Evolutionary conservation across 2,113 vertebrate genomes (phyloP).

Genomic region (Albula glossodonta): DNA sequence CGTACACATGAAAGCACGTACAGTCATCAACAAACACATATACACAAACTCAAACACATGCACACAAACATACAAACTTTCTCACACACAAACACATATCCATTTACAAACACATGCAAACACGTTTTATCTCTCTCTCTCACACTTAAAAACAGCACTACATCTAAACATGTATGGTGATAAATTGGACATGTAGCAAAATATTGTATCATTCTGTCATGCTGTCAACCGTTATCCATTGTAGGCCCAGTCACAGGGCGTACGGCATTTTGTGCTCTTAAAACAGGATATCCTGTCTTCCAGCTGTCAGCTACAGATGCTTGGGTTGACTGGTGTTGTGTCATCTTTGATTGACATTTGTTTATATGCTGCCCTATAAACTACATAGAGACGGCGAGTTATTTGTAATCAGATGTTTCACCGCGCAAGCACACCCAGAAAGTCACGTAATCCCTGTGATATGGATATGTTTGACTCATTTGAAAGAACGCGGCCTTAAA

Average conservation of each 20-base stretch:
- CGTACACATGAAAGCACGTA: not conserved
- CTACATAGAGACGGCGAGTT: not conserved
- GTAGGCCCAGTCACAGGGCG: not conserved
- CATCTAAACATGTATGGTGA: not conserved
- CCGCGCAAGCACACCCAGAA: not conserved
- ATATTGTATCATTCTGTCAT: not conserved
- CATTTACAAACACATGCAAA: not conserved
- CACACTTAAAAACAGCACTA: no score
- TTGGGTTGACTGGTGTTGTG: not conserved
- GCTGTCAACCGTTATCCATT: not conserved
- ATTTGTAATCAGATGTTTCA: not conserved
- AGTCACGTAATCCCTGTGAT: not conserved
- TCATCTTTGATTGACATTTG: slow-evolving; percentile 3
- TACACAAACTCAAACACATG: not conserved
- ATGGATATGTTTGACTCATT: slow-evolving; percentile 12
- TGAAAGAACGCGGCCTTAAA: not conserved
- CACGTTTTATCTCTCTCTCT: not conserved
- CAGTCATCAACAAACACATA: not conserved
- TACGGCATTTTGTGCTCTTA: not conserved
- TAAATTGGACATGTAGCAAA: not conserved
- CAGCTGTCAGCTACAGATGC: not conserved
- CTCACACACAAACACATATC: slow-evolving; percentile 10
- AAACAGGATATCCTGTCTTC: slow-evolving; percentile 32
- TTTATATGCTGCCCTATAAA: not conserved
- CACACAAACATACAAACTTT: not conserved